phyloP scores from a whole-genome alignment of 2,797 vertebrate genomes.

The Anisognathus igniventris region DNA sequence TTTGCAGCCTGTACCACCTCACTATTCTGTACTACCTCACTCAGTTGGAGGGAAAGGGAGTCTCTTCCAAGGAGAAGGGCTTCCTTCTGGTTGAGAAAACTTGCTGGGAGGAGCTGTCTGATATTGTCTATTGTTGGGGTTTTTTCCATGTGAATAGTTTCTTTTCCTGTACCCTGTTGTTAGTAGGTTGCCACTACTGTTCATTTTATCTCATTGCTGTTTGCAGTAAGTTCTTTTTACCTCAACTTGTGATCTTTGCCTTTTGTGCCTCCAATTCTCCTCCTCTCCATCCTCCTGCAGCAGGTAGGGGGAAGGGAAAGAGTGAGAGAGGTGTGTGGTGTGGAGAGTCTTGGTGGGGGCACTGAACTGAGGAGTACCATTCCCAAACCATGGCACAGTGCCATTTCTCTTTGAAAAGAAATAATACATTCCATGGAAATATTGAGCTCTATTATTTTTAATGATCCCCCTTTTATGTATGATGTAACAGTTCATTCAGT shows the following conservation, averaged over 20 bases:
- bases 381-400: neutral
- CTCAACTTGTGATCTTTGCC: neutral
- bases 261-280: neutral
- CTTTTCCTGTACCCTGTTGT: neutral
- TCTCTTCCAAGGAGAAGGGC: neutral
- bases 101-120: neutral
- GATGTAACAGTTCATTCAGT: neutral
- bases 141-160: neutral
- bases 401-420: neutral
- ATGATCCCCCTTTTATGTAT: neutral
- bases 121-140: neutral
- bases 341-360: neutral
- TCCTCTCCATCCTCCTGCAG: neutral
- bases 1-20: neutral
- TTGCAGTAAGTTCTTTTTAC: neutral
- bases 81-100: neutral
- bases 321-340: rapidly evolving
- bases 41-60: rapidly evolving
- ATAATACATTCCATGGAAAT: neutral
- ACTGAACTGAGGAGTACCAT: neutral
- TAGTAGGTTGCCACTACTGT: neutral
- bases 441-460: neutral
- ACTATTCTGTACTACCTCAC: neutral
- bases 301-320: neutral
- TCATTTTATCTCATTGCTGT: neutral